phyloP scores from a whole-genome alignment of 2,113 vertebrate genomes.

The Notiomystis cincta region DNA sequence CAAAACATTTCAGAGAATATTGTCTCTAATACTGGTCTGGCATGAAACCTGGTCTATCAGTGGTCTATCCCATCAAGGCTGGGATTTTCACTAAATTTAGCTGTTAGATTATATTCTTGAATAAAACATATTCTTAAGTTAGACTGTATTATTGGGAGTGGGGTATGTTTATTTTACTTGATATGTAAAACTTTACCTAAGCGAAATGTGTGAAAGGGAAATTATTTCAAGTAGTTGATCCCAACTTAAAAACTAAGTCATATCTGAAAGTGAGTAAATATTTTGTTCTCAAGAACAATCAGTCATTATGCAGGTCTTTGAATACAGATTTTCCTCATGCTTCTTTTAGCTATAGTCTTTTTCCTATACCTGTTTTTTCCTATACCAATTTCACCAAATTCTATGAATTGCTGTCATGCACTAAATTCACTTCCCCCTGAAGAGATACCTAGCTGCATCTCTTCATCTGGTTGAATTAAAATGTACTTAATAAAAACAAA shows the following conservation, averaged over 20 bases:
- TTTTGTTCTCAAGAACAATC: neutral
- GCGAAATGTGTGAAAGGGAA: neutral
- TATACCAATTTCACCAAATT: neutral
- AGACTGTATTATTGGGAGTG: rapidly evolving
- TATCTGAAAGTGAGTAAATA: neutral
- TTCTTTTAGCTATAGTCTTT: neutral
- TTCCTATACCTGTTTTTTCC: neutral
- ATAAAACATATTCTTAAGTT: neutral
- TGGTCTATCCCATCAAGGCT: neutral
- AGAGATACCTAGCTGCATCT: neutral
- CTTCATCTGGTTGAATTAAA: neutral
- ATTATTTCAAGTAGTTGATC: neutral
- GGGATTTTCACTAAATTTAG: neutral
- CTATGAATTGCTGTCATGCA: neutral
- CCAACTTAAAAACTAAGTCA: neutral
- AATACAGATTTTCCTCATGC: neutral
- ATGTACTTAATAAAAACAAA: neutral
- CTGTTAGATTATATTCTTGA: neutral
- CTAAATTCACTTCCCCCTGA: neutral
- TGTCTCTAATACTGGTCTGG: neutral
- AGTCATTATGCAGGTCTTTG: neutral
- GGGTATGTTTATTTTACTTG: neutral
- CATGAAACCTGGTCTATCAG: neutral
- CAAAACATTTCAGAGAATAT: neutral
- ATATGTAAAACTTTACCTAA: neutral